Percentiles rank a stretch among this genome's conserved stretches.
These are phyloP conservation scores for Pocota personata DNA, from an alignment of 2,888 invertebrate genomes.

Conservation along the genomic window DNA sequence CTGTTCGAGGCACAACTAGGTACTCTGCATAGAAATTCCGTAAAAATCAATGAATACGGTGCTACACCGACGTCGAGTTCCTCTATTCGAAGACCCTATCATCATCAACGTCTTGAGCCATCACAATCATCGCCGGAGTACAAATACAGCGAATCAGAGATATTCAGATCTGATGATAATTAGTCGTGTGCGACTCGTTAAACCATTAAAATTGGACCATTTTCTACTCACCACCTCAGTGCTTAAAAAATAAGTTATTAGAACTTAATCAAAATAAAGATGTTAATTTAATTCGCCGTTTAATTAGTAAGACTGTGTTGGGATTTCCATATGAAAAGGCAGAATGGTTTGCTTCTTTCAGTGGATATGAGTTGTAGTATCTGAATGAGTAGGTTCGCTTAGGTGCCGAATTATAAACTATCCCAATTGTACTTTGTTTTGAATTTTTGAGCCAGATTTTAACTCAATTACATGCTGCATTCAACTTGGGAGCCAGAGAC, in stretches of 20 bases:
- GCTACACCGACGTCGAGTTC: not conserved
- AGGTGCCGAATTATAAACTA: no score
- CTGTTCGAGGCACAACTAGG: conserved; percentile 80
- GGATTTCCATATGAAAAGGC: not conserved
- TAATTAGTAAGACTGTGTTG: not conserved
- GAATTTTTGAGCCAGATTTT: no score
- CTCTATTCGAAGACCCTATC: not conserved
- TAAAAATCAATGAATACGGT: conserved; percentile 78
- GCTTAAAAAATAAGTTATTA: not conserved
- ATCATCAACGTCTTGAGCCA: conserved; percentile 16
- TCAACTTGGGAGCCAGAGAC: no score
- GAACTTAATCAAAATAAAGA: not conserved
- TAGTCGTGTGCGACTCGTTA: conserved; percentile 30
- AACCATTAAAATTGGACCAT: conserved; percentile 21
- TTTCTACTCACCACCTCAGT: not conserved
- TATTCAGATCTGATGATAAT: conserved; percentile 31
- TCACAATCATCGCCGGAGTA: conserved; percentile 54
- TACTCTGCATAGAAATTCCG: conserved; percentile 80
- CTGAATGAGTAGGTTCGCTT: no score
- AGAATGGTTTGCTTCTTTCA: no score
- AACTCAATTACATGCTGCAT: no score
- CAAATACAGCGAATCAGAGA: conserved; percentile 55
- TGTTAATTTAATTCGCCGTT: not conserved
- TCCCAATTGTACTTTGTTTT: no score
- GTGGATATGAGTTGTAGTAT: no score